Evolutionary conservation across 2,113 vertebrate species (phyloP), one percentile per base, ranked within the genome.

Genomic region (Carassius gibelio): DNA sequence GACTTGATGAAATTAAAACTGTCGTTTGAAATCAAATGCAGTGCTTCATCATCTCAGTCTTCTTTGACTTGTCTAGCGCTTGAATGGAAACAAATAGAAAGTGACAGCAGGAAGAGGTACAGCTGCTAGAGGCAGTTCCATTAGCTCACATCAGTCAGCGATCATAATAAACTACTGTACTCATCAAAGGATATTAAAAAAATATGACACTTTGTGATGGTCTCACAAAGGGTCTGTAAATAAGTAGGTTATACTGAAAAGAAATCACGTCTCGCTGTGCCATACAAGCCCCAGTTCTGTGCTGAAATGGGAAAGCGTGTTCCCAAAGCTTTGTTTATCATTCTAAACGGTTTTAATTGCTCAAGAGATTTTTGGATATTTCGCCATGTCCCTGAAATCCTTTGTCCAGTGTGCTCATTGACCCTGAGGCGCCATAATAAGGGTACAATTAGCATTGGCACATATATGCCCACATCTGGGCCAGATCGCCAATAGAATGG

Each of bases 131-230:
- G 61, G 48, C 83, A 69, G 14, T 78, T 78, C 48, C 45, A 66
- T 84, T 69, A 69, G 38, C 15, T 84, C 61, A 77, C 45, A 66
- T 14, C 62, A 64, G 45, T 77, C 61, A 45, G 19, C 14, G 21
- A n/a, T 78, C 45, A 55, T 30, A 3, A 78, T 84, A 52, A 76
- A 34, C 72, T 76, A 13, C 30, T 30, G 30, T 30, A 30, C 26
- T 84, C 52, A 84, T 68, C 36, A 26, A 66, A 76, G 23, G 72
- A 84, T 66, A 66, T 61, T 17, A 11, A 84, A 52, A 84, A 84
- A 77, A 77, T 9, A 13, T 66, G 30, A 26, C 0, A 26, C 57
- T 84, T 50, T 52, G n/a, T 30, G 45, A 66, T 48, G 19, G 52
- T 61, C 30, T 50, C 23, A 34, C 57, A 61, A n/a, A 61, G 21